phyloP scores from a whole-genome alignment of 2,113 vertebrate genomes.

The Gymnarchus niloticus region DNA sequence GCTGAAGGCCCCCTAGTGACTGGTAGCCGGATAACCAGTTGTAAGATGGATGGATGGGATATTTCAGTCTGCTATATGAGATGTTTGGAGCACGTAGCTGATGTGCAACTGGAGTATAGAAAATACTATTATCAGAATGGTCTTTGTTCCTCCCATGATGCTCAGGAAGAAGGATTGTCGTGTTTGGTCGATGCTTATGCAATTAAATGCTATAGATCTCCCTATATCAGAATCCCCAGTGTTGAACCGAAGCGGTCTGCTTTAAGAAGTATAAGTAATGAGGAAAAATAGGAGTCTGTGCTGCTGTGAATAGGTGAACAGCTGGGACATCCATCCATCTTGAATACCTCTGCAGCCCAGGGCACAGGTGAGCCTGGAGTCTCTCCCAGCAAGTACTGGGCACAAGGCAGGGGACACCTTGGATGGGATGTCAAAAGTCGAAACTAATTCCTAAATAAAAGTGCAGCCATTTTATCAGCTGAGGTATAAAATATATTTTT shows the following conservation, averaged over 20 bases:
- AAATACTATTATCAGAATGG: neutral
- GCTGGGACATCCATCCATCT: neutral
- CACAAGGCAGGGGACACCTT: neutral
- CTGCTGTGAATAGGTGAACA: neutral
- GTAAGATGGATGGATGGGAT: neutral
- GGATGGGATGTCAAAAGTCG: neutral
- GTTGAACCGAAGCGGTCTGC: neutral
- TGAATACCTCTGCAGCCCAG: neutral
- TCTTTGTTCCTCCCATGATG: neutral
- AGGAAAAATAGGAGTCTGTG: neutral
- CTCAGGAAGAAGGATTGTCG: neutral
- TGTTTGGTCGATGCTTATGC: neutral
- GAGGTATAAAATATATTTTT: too few relatives aligned
- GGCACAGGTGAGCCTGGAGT: neutral
- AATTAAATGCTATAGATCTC: neutral
- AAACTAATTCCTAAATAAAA: neutral
- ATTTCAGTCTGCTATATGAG: neutral
- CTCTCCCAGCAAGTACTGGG: too few relatives aligned
- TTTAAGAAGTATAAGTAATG: neutral
- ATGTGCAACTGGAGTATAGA: neutral
- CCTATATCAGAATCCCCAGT: neutral
- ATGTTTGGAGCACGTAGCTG: neutral
- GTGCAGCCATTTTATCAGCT: neutral
- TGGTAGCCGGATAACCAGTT: neutral
- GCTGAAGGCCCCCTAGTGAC: neutral